Evolutionary conservation across 2,797 vertebrate genomes (phyloP), one percentile per base, ranked within the genome.

Genomic region (Sebastes trivittatus): DNA sequence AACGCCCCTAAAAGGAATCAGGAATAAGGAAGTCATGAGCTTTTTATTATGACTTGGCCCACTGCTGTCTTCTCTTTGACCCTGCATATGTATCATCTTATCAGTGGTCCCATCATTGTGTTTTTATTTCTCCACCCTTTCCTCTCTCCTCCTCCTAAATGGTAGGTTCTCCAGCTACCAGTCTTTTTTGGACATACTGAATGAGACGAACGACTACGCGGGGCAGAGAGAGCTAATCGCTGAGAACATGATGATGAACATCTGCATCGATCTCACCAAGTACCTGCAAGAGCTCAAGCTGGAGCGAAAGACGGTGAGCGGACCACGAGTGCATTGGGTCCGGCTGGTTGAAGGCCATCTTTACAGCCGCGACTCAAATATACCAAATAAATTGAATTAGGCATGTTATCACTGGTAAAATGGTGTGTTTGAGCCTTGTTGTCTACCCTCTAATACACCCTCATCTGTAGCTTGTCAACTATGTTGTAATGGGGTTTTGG

Each of bases 141-240:
- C 86, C 87, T 84, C 58, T 75, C 77, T 52, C 77, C 71, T 66
- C 66, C 75, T 61, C 36, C 71, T 67, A 36, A 81, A 74, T 70
- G 54, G 58, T 66, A 98, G 97, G 92, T 95, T 97, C 67, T 96
- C 96, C 78, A 97, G 96, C 90, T 97, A 96, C 78, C 96, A 97
- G 91, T 94, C 97, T 1, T 97, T 97, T 64, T 71, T 97, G 82
- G 96, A 97, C 70, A 94, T 97, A 82, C 94, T 97, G 75, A 97
- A 97, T 30, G 97, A 98, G 92, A 95, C 96, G 88, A 98, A 98
- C 1, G 97, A 98, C 91, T 97, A 97, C 0, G 97, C 97, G 0
- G 97, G 97, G 38, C 97, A 98, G 95, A 92, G 97, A 62, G 97
- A 98, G 93, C 95, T 98, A 8, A 96, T 98, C 20, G 97, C 97